phyloP scores from a whole-genome alignment of 1,140 invertebrate species.

The Hyphantria cunea region DNA sequence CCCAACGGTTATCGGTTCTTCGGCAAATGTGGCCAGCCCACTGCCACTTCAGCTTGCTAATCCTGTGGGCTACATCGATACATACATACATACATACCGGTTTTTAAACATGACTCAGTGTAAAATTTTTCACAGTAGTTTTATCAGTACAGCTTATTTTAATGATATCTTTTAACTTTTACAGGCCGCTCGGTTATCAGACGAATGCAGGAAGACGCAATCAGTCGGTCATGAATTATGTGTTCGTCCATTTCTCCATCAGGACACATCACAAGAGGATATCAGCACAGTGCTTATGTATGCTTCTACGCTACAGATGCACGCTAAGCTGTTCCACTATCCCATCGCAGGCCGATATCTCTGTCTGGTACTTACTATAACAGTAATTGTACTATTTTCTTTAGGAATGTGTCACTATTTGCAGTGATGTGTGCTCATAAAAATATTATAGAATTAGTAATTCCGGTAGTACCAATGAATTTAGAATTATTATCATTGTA shows the following conservation, averaged over 20 bases:
- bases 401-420: constrained; percentile 86
- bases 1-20: no score
- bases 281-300: constrained; percentile 90
- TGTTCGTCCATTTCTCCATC: constrained; percentile 90
- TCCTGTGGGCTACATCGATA: no score
- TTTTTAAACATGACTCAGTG: no score
- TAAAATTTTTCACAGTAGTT: no score
- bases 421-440: constrained; percentile 40
- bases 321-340: constrained; percentile 87
- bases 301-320: constrained; percentile 87
- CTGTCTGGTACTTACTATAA: constrained; percentile 84
- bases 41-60: no score
- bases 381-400: constrained; percentile 83
- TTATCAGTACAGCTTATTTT: no score
- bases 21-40: no score
- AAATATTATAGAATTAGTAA: no score
- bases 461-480: no score
- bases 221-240: constrained; percentile 89
- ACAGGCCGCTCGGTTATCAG: constrained; percentile 90
- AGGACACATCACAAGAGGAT: constrained; percentile 87
- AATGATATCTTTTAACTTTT: constrained; percentile 15
- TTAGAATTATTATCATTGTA: no score
- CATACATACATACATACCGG: no score
- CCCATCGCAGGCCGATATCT: constrained; percentile 87
- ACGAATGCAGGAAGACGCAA: constrained; percentile 86